Evolutionary conservation across 2,113 vertebrate genomes (phyloP).

Genomic region (Cynoglossus semilaevis): DNA sequence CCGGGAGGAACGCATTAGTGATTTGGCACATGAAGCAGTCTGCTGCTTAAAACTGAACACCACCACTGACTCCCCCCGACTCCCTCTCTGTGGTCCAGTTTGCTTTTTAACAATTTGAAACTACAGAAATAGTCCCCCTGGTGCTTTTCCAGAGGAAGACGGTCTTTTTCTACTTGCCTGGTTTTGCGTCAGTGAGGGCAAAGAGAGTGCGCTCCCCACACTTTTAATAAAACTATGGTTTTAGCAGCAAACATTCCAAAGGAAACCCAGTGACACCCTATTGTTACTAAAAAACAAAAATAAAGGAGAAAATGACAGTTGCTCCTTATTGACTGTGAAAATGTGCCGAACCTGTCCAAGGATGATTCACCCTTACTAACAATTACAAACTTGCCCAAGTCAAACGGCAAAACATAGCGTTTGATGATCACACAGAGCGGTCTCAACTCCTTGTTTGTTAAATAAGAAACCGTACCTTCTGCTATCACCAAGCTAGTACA

Average conservation of each 20-base stretch:
- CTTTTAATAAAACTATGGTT: constrained; percentile 52
- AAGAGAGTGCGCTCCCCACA: constrained; percentile 58
- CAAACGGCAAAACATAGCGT: neutral
- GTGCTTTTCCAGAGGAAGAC: constrained; percentile 68
- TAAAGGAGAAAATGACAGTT: constrained; percentile 4
- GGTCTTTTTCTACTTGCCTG: constrained; percentile 41
- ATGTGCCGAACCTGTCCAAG: neutral
- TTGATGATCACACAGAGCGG: constrained; percentile 8
- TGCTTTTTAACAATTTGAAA: constrained; percentile 66
- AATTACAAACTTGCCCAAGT: constrained; percentile 34
- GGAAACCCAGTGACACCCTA: constrained; percentile 33
- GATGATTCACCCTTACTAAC: constrained; percentile 32
- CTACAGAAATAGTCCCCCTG: constrained; percentile 69
- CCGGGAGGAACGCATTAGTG: constrained; percentile 67
- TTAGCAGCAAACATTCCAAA: constrained; percentile 36
- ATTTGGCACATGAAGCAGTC: constrained; percentile 69
- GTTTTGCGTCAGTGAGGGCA: constrained; percentile 70
- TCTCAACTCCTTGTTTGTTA: constrained; percentile 43
- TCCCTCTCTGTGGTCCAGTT: constrained; percentile 37
- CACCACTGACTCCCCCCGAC: constrained; percentile 1
- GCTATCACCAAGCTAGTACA: constrained; percentile 29
- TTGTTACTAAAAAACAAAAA: constrained; percentile 18
- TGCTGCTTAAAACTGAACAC: constrained; percentile 55
- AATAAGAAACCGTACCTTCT: constrained; percentile 29
- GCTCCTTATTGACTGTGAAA: constrained; percentile 32